These are phyloP conservation scores for Arizona elegans DNA, from an alignment of 2,113 vertebrate genomes.

Conservation along the genomic window DNA sequence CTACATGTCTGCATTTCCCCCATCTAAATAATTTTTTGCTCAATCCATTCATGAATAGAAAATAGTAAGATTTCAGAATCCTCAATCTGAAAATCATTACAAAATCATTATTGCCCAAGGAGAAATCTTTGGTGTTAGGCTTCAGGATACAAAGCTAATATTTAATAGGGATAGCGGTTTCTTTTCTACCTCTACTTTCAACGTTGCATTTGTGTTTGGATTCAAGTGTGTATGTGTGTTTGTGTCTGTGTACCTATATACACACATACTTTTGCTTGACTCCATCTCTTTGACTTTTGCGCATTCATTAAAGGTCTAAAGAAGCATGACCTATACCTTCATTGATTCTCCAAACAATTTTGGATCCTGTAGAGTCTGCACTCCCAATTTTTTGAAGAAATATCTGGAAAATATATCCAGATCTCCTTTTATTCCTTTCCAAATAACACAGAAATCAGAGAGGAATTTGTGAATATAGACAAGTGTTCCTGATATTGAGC, in stretches of 20 bases:
- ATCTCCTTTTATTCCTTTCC: not conserved
- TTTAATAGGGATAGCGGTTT: not conserved
- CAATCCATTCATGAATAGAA: slow-evolving; percentile 34
- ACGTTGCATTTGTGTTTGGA: not conserved
- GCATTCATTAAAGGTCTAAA: not conserved
- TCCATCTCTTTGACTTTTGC: not conserved
- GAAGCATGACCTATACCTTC: not conserved
- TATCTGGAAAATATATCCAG: not conserved
- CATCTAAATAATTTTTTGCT: slow-evolving; percentile 34
- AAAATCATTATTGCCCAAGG: not conserved
- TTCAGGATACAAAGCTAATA: not conserved
- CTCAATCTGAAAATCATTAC: not conserved
- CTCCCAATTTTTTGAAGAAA: not conserved
- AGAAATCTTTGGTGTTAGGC: not conserved
- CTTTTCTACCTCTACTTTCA: not conserved
- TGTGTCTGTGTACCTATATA: not conserved
- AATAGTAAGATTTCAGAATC: slow-evolving; percentile 19
- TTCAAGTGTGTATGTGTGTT: not conserved
- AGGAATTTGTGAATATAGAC: not conserved
- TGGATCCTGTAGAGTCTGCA: not conserved
- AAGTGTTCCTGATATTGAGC: not conserved
- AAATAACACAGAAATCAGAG: not conserved
- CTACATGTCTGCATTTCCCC: not conserved
- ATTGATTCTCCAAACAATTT: not conserved
- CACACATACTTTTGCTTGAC: not conserved